Percentiles rank a stretch among this genome's conserved stretches.
Evolutionary conservation across 1,140 invertebrate genomes (phyloP).

Genomic region (Tetragnatha versicolor): DNA sequence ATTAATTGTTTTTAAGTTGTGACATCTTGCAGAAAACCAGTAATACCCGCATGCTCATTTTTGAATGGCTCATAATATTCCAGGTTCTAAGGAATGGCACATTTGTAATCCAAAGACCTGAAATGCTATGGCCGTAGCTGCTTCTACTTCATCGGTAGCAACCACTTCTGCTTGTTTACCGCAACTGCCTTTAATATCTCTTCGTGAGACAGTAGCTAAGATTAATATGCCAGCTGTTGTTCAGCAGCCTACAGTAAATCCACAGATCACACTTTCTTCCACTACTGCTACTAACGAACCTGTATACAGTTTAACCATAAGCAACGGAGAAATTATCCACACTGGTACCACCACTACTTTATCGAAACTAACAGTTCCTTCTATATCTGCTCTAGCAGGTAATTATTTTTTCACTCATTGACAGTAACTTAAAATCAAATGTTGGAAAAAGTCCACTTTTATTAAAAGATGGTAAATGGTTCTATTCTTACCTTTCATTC

Average conservation of each 20-base stretch:
- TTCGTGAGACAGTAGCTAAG: slow-evolving; percentile 46
- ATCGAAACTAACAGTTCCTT: slow-evolving; percentile 43
- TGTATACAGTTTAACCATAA: slow-evolving; percentile 43
- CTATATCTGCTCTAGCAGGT: slow-evolving; percentile 41
- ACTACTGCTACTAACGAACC: slow-evolving; percentile 18
- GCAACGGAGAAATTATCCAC: slow-evolving; percentile 50
- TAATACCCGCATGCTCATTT: too few species aligned
- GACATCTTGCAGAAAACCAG: too few species aligned
- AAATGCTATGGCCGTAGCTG: slow-evolving; percentile 32
- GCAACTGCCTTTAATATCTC: slow-evolving; percentile 41
- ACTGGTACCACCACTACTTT: slow-evolving; percentile 1
- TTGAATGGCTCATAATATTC: too few species aligned
- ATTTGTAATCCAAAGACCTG: too few species aligned
- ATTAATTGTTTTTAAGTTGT: too few species aligned
- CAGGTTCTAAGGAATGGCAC: too few species aligned
- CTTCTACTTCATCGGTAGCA: slow-evolving; percentile 25
- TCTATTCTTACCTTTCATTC: background rate
- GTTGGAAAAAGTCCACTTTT: background rate
- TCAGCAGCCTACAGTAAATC: background rate
- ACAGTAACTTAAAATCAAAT: background rate
- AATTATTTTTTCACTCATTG: background rate
- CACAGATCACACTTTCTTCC: slow-evolving; percentile 17
- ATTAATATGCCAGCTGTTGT: slow-evolving; percentile 47
- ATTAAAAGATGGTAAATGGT: slow-evolving; percentile 12
- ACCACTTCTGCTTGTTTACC: slow-evolving; percentile 34